phyloP scores from a whole-genome alignment of 2,797 vertebrate species.

The Hybognathus amarus region DNA sequence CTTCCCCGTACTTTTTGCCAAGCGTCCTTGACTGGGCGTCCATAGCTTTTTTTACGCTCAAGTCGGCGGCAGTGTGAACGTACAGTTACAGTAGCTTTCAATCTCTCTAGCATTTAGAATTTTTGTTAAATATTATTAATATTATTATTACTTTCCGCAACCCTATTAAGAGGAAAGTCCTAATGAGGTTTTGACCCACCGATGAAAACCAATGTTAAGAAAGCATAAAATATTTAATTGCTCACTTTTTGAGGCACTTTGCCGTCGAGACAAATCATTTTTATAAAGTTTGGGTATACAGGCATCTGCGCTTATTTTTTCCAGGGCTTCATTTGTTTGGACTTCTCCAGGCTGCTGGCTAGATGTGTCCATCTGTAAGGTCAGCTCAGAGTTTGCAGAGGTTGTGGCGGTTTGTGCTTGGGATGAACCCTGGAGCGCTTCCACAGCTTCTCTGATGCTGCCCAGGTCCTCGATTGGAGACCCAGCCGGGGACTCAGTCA shows the following conservation, averaged over 20 bases:
- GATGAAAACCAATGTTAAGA: not conserved
- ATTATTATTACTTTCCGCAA: not conserved
- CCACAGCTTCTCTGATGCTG: conserved; percentile 48
- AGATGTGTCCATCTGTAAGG: not conserved
- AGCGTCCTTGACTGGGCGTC: too few species aligned
- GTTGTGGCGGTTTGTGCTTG: conserved; percentile 30
- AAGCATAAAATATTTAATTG: not conserved
- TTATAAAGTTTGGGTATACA: conserved; percentile 59
- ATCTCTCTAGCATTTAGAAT: not conserved
- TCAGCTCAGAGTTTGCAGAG: conserved; percentile 31
- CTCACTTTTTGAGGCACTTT: conserved; percentile 38
- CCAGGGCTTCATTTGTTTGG: conserved; percentile 52
- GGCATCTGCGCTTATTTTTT: conserved; percentile 57
- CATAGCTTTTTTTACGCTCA: too few species aligned
- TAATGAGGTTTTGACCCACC: not conserved
- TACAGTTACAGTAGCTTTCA: not conserved
- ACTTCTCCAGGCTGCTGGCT: not conserved
- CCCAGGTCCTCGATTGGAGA: conserved; percentile 59
- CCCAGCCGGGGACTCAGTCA: conserved; percentile 55
- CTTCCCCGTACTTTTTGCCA: too few species aligned
- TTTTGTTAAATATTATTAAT: not conserved
- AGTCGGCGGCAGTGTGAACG: too few species aligned
- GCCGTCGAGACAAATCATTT: conserved; percentile 61
- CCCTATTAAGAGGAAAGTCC: not conserved
- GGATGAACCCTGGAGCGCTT: conserved; percentile 33